Percentiles rank a stretch among this genome's conserved stretches.
Evolutionary conservation across 2,797 vertebrate species (phyloP).

Genomic region (Microctenopoma stevenorrisi): DNA sequence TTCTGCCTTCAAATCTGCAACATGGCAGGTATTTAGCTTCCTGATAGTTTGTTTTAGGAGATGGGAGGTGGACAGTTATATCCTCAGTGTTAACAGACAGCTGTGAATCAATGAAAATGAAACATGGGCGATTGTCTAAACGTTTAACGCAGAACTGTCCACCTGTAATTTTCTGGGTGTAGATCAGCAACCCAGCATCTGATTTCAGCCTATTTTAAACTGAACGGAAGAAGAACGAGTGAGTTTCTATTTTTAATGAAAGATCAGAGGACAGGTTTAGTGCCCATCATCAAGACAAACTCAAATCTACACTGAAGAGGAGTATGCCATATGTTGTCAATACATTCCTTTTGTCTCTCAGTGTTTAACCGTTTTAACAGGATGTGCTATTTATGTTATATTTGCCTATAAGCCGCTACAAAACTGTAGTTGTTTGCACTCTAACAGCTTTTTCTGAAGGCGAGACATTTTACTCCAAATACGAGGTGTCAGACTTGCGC

Average conservation of each 20-base stretch:
- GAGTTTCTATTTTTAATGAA: background rate
- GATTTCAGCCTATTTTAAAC: constrained; percentile 4
- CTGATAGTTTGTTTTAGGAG: background rate
- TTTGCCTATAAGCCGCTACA: constrained; percentile 62
- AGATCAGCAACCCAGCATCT: background rate
- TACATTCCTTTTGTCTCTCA: constrained; percentile 72
- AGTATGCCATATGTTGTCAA: constrained; percentile 51
- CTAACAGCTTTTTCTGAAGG: constrained; percentile 29
- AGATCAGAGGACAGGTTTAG: constrained; percentile 1
- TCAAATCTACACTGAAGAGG: constrained; percentile 34
- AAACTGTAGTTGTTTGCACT: constrained; percentile 44
- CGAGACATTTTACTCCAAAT: constrained; percentile 55
- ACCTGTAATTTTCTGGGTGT: constrained; percentile 4
- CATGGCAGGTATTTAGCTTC: constrained; percentile 18
- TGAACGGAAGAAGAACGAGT: background rate
- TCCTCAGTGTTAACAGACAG: constrained; percentile 13
- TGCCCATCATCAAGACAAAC: constrained; percentile 23
- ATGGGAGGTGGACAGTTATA: background rate
- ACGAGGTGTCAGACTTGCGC: background rate
- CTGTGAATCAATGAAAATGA: background rate
- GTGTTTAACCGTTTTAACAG: constrained; percentile 41
- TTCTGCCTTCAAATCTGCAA: constrained; percentile 43
- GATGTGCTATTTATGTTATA: constrained; percentile 36
- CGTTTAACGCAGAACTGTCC: background rate
- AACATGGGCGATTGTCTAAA: background rate